Evolutionary conservation across 2,797 vertebrate genomes (phyloP), one percentile per base, ranked within the genome.

Genomic region (Lophius americanus): DNA sequence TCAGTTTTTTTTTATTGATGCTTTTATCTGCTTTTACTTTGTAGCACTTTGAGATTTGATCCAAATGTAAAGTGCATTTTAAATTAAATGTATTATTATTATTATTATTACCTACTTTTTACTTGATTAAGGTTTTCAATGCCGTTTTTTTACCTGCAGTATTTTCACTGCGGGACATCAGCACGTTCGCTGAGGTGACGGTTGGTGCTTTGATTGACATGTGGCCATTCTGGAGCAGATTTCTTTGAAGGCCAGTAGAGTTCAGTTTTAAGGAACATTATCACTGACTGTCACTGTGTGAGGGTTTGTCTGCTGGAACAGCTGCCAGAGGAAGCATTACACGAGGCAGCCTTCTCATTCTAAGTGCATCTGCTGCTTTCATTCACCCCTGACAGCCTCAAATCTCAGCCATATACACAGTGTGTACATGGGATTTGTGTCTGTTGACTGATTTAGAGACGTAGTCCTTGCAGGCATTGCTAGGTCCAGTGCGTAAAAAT

Each of bases 331-430:
- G 42, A 51, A 75, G 61, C 14, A 7, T 36, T 47, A 48, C 41
- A 72, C 82, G 76, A 87, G 81, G 87, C 79, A 84, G 64, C 70
- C 62, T 42, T 75, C 56, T 63, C 66, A 64, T 54, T 50, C 65
- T 72, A 51, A 55, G 4, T 38, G 60, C 3, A 44, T 59, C 53
- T 60, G 57, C 51, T 66, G 41, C 75, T 60, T 61, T 58, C 59
- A 58, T 36, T 70, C 43, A 56, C 6, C 47, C 0, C 0, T 35
- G 48, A 51, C 52, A 2, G 52, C 23, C 61, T 52, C 9, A 57
- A 50, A 6, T 35, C 57, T 38, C 51, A 49, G 11, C 54, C 47
- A 35, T 44, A 46, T 32, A 6, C 33, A 37, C 12, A 43, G 57
- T 23, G 12, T 11, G 60, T 46, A 37, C 38, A 46, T 32, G 7